A percentile compares a stretch with the other conserved stretches of the same genome.
These are phyloP conservation scores for Phyllopteryx taeniolatus DNA, from an alignment of 2,113 vertebrate genomes.

Conservation along the genomic window DNA sequence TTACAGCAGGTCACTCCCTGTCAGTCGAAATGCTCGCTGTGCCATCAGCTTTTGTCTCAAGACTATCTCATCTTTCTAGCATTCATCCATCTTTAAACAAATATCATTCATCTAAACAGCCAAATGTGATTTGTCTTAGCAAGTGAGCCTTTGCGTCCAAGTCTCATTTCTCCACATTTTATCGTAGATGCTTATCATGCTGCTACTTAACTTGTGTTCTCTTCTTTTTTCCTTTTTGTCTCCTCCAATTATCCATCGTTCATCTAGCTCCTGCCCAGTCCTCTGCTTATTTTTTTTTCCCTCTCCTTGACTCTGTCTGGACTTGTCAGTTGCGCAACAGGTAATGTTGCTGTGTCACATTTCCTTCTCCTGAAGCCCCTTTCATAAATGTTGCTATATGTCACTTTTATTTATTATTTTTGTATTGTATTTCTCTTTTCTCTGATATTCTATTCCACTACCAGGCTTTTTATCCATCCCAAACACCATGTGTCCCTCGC, in stretches of 20 bases:
- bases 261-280: conserved; percentile 45
- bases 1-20: conserved; percentile 13
- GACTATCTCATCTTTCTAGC: conserved; percentile 4
- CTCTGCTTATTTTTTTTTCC: conserved; percentile 36
- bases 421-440: conserved; percentile 20
- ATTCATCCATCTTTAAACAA: not conserved
- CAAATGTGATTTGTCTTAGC: conserved; percentile 17
- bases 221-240: conserved; percentile 35
- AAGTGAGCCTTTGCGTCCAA: not conserved
- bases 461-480: not conserved
- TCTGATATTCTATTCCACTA: conserved; percentile 15
- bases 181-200: conserved; percentile 39
- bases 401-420: conserved; percentile 15
- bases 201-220: conserved; percentile 60
- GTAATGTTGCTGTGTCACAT: conserved; percentile 67
- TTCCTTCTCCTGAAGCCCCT: conserved; percentile 29
- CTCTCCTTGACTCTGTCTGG: conserved; percentile 66
- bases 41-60: conserved; percentile 20
- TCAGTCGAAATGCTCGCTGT: conserved; percentile 5
- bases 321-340: conserved; percentile 75
- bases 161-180: conserved; percentile 38
- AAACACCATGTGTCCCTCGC: not conserved
- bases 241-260: conserved; percentile 48
- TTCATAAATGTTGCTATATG: conserved; percentile 9
- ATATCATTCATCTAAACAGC: no score